phyloP scores from a whole-genome alignment of 2,888 invertebrate genomes.

The Cephus pygmeus region DNA sequence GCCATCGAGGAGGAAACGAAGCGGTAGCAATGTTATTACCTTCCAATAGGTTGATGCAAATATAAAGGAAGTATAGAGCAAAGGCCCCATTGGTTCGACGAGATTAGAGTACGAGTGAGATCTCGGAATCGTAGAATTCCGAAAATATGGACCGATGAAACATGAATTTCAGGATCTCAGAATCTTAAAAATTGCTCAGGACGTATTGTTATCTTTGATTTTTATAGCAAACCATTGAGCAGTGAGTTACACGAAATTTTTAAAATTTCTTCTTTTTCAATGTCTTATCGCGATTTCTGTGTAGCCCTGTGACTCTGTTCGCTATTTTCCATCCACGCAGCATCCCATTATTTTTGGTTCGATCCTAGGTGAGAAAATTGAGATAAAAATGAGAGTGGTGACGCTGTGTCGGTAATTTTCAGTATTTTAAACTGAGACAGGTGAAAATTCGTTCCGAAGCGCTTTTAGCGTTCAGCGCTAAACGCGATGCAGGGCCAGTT shows the following conservation, averaged over 20 bases:
- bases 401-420: background rate
- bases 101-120: background rate
- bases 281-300: no score
- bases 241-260: no score
- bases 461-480: background rate
- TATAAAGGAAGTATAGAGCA: background rate
- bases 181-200: background rate
- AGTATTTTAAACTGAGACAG: background rate
- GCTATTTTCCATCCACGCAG: background rate
- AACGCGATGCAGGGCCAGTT: conserved; percentile 12
- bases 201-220: background rate
- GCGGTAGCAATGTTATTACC: background rate
- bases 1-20: background rate
- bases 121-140: background rate
- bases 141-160: background rate
- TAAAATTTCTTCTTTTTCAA: no score
- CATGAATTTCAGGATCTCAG: background rate
- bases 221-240: no score
- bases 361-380: background rate
- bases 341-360: background rate
- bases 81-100: background rate
- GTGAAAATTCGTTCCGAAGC: background rate
- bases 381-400: background rate
- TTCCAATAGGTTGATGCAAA: conserved; percentile 1
- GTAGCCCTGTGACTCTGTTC: background rate